Percentiles rank a stretch among this genome's conserved stretches.
Conservation (phyloP, 2,888 invertebrate genomes). For the Tinea pellionella region DNA sequence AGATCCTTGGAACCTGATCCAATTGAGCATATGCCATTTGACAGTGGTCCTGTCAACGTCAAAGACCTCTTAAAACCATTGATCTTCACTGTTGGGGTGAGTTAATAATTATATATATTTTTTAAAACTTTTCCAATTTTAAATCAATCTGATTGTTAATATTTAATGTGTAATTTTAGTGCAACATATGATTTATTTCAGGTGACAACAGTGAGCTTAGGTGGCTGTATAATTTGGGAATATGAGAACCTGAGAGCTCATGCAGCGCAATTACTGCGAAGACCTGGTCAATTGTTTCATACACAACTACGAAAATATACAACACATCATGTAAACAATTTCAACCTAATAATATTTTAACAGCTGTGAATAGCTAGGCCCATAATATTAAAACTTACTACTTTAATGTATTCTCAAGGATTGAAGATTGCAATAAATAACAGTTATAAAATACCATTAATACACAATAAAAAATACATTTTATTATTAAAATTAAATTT, state of each 20-base stretch:
- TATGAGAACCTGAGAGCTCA: slow-evolving; percentile 78
- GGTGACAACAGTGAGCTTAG: slow-evolving; percentile 78
- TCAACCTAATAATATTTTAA: background rate
- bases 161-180: too few relatives aligned
- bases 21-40: slow-evolving; percentile 47
- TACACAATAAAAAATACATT: too few relatives aligned
- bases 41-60: slow-evolving; percentile 48
- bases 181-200: slow-evolving; percentile 28
- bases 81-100: slow-evolving; percentile 74
- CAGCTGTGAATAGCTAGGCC: too few relatives aligned
- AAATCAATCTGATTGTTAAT: background rate
- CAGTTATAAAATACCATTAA: too few relatives aligned
- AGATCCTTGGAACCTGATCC: slow-evolving; percentile 40
- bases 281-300: slow-evolving; percentile 65
- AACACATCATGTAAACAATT: slow-evolving; percentile 34
- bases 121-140: background rate
- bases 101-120: slow-evolving; percentile 21
- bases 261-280: slow-evolving; percentile 62
- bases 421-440: too few relatives aligned
- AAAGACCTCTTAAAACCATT: slow-evolving; percentile 71
- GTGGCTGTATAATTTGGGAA: slow-evolving; percentile 86
- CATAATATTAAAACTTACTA: too few relatives aligned
- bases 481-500: too few relatives aligned
- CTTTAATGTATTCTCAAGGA: too few relatives aligned
- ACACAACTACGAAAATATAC: slow-evolving; percentile 43